Percentiles rank a stretch among this genome's conserved stretches.
phyloP scores from a whole-genome alignment of 2,113 vertebrate genomes.

The Caranx ignobilis region DNA sequence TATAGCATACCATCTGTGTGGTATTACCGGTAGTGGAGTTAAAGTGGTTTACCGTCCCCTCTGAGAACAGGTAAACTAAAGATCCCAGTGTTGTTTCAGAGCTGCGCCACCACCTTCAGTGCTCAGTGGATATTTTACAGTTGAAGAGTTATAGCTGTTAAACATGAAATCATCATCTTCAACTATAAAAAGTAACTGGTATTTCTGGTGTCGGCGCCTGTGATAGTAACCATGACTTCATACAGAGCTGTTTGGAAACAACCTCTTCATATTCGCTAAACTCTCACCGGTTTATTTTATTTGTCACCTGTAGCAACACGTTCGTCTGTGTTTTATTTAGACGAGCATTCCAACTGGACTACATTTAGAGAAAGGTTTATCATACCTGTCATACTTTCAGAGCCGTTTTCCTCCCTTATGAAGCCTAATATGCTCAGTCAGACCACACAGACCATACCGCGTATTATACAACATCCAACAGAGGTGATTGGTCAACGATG shows the following conservation, averaged over 20 bases:
- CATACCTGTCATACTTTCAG: slow-evolving; percentile 75
- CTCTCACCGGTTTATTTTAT: slow-evolving; percentile 75
- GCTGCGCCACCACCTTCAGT: slow-evolving; percentile 21
- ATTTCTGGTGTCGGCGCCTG: slow-evolving; percentile 56
- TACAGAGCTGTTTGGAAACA: slow-evolving; percentile 63
- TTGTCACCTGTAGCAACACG: slow-evolving; percentile 79
- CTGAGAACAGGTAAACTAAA: not conserved
- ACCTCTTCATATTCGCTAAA: slow-evolving; percentile 51
- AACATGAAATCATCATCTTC: slow-evolving; percentile 61
- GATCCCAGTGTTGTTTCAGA: slow-evolving; percentile 51
- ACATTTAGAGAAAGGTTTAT: slow-evolving; percentile 76
- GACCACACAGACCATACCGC: slow-evolving; percentile 67
- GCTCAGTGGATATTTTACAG: slow-evolving; percentile 30
- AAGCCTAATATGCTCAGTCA: slow-evolving; percentile 69
- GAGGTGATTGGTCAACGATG: slow-evolving; percentile 37
- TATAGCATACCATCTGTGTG: no score
- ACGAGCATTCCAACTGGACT: slow-evolving; percentile 71
- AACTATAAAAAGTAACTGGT: slow-evolving; percentile 49
- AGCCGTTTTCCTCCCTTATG: slow-evolving; percentile 72
- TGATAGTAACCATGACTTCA: slow-evolving; percentile 77
- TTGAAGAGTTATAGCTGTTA: slow-evolving; percentile 27
- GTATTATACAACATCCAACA: slow-evolving; percentile 48
- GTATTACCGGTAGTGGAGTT: not conserved
- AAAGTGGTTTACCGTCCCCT: slow-evolving; percentile 15
- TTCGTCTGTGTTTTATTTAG: slow-evolving; percentile 80